A percentile compares a stretch with the other conserved stretches of the same genome.
These are phyloP conservation scores for Alcedo quadribrachys DNA, from an alignment of 2,797 vertebrate genomes.

Conservation along the genomic window DNA sequence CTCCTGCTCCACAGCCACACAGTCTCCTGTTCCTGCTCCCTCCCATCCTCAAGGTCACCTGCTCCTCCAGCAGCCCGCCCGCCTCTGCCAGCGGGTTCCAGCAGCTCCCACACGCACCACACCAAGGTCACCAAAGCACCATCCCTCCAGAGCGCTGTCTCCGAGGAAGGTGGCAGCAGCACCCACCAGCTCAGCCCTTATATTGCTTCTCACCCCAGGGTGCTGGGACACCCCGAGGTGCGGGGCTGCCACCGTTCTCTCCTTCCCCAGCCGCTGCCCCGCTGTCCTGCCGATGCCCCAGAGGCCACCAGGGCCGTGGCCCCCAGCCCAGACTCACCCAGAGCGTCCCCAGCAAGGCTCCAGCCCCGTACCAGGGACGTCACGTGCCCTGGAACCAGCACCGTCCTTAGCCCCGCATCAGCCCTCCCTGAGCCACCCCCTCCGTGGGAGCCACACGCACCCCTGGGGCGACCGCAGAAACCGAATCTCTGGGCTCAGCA, in stretches of 20 bases:
- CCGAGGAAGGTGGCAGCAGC: neutral
- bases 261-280: neutral
- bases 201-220: accelerated
- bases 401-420: accelerated
- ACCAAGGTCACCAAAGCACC: neutral
- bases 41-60: neutral
- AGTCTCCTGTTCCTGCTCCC: neutral
- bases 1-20: neutral
- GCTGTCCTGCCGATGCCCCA: accelerated
- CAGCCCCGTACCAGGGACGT: neutral
- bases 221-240: neutral
- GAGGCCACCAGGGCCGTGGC: accelerated
- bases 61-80: neutral
- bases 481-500: neutral
- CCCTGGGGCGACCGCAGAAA: neutral
- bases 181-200: neutral
- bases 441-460: neutral
- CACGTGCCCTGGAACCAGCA: accelerated
- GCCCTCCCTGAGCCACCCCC: accelerated
- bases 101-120: neutral
- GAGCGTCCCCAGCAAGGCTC: accelerated
- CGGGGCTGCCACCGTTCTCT: neutral
- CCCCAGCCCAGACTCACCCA: neutral
- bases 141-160: accelerated
- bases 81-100: neutral